Base-by-base conservation (phyloP, 1,140 invertebrate species). In the Polypedilum vanderplanki region DNA sequence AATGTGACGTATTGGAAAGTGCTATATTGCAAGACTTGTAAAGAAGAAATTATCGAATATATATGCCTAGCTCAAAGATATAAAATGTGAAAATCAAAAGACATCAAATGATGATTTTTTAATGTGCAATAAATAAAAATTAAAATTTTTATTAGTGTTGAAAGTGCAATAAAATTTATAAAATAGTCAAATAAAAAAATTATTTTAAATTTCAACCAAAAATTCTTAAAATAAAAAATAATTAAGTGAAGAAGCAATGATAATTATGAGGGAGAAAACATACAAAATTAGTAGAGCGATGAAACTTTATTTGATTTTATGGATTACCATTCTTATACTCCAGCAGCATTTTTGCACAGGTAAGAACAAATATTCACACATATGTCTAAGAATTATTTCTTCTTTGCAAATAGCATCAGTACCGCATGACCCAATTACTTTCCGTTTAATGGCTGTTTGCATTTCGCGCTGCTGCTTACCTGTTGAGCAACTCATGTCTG, bases 1-100 rank as follows among this genome's bases (percentile, higher is more conserved):
- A 12, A 70, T 22, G 65, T 70, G 65, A 70, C 65, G 20, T 20
- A 70, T 70, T 70, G 65, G 65, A 70, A 70, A 70, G 46, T 57
- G 46, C n/a, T 15, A 12, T 57, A n/a, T 57, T 12, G 12, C 46
- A n/a, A 70, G 15, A n/a, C 17, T 3, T 7, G 4, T n/a, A 20
- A 20, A 9, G 3, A 18, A 70, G 15, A 18, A 70, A 70, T 70
- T 70, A 70, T 18, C 3, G 18, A 67, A 57, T 57, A 12, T 57
- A 57, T n/a, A 15, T 57, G 12, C 46, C 12, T 12, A n/a, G 12
- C 24, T 33, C 24, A 33, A 3, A 57, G 46, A 15, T n/a, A 57
- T n/a, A 57, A 57, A 57, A 57, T 57, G 65, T 70, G 65, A 70
- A 70, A 70, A n/a, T 70, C 18, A 20, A 20, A 18, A 70, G 15